Base-by-base conservation (phyloP, 2,113 vertebrate genomes). In the Oreochromis aureus region DNA sequence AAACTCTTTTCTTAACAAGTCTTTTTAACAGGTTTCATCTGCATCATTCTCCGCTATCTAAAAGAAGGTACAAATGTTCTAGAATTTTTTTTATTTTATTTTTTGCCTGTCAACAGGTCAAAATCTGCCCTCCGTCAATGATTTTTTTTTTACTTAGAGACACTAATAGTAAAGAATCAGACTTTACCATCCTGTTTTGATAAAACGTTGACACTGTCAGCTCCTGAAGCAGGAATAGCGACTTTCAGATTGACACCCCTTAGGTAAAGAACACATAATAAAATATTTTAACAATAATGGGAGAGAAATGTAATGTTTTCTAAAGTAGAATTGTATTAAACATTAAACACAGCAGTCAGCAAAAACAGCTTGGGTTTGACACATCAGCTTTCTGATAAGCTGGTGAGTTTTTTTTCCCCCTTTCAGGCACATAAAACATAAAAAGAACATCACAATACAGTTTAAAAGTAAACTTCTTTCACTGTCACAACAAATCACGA, bases 241-340 rank as follows among this genome's bases (percentile, higher is more conserved):
- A 91, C 88, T 90, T 91, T 93, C 80, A 91, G 18, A 78, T 93
- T 93, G 80, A 90, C 76, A n/a, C 30, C 24, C 8, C 92, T 93
- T 32, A 58, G 44, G 54, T 30, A 86, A 85, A 84, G 8, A 16
- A 82, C 4, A 78, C 1, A 36, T 13, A 46, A 82, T 78, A 9
- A 13, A 69, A 22, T 19, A 9, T 19, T 27, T 24, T 55, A 41
- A 56, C 3, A 55, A 54, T 19, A 53, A 53, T 30, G 10, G 22
- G 8, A n/a, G 9, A 19, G 46, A 32, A 79, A 6, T 79, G 10
- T 2, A 13, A 63, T 63, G 0, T 15, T 63, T 63, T 63, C 30
- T 63, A 63, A 63, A 63, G 8, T 34, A 34, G 59, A 63, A 63
- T 6, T 63, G 7, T 34, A 63, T 18, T n/a, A 56, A 56, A 32